Evolutionary conservation across 1,140 invertebrate species (phyloP).

Genomic region (Trichomalopsis sarcophagae): DNA sequence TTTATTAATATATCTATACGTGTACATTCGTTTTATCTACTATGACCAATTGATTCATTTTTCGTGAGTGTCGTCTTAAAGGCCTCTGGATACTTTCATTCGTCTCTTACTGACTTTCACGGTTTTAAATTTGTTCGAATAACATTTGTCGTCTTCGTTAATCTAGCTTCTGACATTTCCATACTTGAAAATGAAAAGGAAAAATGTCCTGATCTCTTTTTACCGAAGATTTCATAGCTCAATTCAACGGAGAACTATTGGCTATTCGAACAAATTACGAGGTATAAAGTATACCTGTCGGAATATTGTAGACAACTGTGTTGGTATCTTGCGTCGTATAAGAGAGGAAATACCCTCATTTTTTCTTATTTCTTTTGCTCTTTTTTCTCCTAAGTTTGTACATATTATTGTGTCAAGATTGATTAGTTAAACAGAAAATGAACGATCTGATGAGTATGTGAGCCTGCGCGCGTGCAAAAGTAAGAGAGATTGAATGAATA

Average conservation of each 20-base stretch:
- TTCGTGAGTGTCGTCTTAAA: conserved; percentile 24
- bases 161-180: background rate
- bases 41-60: conserved; percentile 54
- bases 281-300: background rate
- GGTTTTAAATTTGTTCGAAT: conserved; percentile 21
- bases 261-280: background rate
- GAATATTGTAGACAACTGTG: conserved; percentile 15
- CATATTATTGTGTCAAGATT: conserved; percentile 44
- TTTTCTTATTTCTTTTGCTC: conserved; percentile 39
- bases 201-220: background rate
- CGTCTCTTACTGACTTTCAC: background rate
- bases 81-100: background rate
- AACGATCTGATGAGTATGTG: conserved; percentile 41
- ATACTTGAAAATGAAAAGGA: background rate
- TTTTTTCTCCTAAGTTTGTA: conserved; percentile 54
- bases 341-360: conserved; percentile 21
- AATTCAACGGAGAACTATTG: background rate
- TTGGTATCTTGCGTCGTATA: conserved; percentile 11
- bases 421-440: conserved; percentile 38
- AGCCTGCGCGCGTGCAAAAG: background rate
- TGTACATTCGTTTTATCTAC: conserved; percentile 60
- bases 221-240: background rate
- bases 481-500: conserved; percentile 9
- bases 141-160: background rate
- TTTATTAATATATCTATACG: conserved; percentile 56